Conservation (phyloP, 2,113 vertebrate species). For the Eira barbara region DNA sequence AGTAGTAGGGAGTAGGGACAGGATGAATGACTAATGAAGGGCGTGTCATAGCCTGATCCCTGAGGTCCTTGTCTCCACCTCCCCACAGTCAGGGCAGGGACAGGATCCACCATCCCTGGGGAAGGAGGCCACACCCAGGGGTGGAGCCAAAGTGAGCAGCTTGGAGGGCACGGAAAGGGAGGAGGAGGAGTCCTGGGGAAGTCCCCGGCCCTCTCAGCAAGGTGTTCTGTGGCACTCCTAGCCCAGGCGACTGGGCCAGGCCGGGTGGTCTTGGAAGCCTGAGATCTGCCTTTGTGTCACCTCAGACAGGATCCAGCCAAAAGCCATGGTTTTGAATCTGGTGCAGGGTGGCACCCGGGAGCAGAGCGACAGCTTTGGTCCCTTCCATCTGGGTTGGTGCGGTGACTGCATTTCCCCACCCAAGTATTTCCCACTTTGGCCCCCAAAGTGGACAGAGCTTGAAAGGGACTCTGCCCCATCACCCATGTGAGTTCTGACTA, state of each 20-base stretch:
- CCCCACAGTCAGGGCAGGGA: background rate
- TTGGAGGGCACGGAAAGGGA: background rate
- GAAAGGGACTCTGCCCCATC: background rate
- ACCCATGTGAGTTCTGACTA: background rate
- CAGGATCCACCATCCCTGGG: background rate
- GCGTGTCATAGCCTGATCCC: background rate
- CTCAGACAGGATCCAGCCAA: background rate
- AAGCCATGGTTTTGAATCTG: background rate
- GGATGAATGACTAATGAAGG: background rate
- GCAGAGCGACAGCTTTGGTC: rapidly evolving
- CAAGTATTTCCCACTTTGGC: rapidly evolving
- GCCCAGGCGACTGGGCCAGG: rapidly evolving
- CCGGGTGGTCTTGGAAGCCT: rapidly evolving
- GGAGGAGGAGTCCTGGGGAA: background rate
- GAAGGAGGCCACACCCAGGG: background rate
- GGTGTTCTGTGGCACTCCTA: background rate
- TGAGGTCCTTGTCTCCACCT: background rate
- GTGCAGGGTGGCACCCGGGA: rapidly evolving
- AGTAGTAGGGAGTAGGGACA: background rate
- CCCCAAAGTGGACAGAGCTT: background rate
- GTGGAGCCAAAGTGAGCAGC: background rate
- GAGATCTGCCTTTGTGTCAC: no score
- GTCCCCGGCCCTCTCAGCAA: rapidly evolving
- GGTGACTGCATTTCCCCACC: background rate
- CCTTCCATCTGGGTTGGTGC: background rate